These are phyloP conservation scores for Amblyopsis rosae DNA, from an alignment of 2,113 vertebrate genomes.

Conservation along the genomic window DNA sequence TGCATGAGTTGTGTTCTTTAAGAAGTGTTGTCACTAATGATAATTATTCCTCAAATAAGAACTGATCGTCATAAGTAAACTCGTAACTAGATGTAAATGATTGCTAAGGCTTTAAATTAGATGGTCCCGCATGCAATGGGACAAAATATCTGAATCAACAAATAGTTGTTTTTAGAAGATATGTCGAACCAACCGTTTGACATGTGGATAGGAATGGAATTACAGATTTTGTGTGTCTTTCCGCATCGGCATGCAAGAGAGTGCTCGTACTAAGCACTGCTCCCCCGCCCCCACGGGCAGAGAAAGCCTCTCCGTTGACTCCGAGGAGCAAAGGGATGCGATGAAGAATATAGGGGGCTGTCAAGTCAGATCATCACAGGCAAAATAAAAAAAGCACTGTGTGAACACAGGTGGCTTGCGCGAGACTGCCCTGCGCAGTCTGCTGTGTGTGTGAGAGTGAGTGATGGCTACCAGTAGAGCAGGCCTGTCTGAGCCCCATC, in stretches of 20 bases:
- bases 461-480: constrained; percentile 63
- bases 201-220: constrained; percentile 3
- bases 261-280: neutral
- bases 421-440: constrained; percentile 43
- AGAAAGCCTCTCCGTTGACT: neutral
- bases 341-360: constrained; percentile 27
- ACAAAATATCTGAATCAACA: neutral
- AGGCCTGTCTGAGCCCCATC: constrained; percentile 53
- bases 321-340: constrained; percentile 23
- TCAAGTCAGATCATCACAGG: constrained; percentile 31
- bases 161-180: neutral
- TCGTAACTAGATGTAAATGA: constrained; percentile 42
- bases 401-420: constrained; percentile 54
- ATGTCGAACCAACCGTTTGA: neutral
- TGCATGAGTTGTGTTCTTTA: constrained; percentile 63
- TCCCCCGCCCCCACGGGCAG: constrained; percentile 5
- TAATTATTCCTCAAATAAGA: constrained; percentile 68
- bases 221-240: constrained; percentile 7
- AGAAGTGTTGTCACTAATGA: constrained; percentile 64
- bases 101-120: constrained; percentile 44
- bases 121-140: constrained; percentile 40
- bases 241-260: constrained; percentile 12
- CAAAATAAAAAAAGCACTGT: constrained; percentile 17
- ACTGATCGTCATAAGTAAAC: neutral
- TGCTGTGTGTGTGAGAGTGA: constrained; percentile 57